Evolutionary conservation across 2,113 vertebrate genomes (phyloP).

Genomic region (Eira barbara): DNA sequence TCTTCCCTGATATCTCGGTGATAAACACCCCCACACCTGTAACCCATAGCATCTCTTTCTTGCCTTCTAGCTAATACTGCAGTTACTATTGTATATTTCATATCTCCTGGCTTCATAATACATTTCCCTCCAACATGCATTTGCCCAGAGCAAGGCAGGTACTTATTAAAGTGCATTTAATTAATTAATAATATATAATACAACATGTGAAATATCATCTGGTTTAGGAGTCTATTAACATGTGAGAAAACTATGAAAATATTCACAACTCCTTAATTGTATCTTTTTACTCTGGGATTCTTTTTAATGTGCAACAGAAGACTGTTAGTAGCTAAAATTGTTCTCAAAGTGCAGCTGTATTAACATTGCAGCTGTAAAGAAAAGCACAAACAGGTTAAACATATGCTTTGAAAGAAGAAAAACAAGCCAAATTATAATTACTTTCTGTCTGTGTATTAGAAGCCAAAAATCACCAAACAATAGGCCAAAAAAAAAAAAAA

Average conservation of each 20-base stretch:
- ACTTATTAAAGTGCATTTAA: not conserved
- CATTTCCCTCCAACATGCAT: not conserved
- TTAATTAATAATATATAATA: constrained; percentile 9
- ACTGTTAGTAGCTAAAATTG: not conserved
- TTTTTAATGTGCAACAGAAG: not conserved
- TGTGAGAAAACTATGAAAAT: not conserved
- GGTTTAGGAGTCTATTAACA: not conserved
- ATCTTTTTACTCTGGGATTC: not conserved
- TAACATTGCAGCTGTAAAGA: not conserved
- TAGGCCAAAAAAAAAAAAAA: not conserved
- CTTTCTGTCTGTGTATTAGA: not conserved
- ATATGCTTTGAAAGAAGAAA: constrained; percentile 22
- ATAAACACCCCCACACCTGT: not conserved
- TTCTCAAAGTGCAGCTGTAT: constrained; percentile 9
- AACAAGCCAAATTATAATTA: constrained; percentile 10
- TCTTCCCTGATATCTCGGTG: not conserved
- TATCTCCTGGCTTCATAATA: not conserved
- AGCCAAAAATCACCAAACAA: not conserved
- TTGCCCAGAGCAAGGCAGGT: not conserved
- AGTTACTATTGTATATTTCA: not conserved
- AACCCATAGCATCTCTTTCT: not conserved
- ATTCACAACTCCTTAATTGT: not conserved
- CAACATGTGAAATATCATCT: not conserved
- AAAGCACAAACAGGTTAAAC: constrained; percentile 12
- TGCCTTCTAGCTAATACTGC: not conserved